Conservation (phyloP, 1,140 invertebrate species). For the Zaprionus ghesquierei region DNA sequence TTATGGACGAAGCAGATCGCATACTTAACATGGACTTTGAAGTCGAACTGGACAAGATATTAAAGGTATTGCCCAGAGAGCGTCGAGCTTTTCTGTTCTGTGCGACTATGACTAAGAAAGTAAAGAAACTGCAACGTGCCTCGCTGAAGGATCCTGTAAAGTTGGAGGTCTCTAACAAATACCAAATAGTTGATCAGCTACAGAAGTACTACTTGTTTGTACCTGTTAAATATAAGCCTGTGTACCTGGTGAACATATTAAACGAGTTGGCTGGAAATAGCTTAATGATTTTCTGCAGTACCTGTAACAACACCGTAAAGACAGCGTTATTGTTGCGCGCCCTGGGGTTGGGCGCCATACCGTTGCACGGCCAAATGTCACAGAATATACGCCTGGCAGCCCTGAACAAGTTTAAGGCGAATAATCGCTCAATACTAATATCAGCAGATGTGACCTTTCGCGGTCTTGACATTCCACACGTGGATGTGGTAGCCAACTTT, state of each 20-base stretch:
- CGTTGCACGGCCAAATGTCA: constrained; percentile 98
- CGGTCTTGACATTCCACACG: constrained; percentile 98
- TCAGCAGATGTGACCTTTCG: constrained; percentile 99
- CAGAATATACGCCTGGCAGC: constrained; percentile 96
- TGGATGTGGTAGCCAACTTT: constrained; percentile 98
- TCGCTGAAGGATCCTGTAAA: constrained; percentile 96
- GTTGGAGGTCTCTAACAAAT: constrained; percentile 98
- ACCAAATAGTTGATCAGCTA: constrained; percentile 98
- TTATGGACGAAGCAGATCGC: constrained; percentile 98
- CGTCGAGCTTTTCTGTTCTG: constrained; percentile 95
- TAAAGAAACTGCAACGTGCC: constrained; percentile 97
- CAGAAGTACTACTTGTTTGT: constrained; percentile 98
- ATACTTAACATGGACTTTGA: constrained; percentile 99
- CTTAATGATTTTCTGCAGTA: constrained; percentile 98
- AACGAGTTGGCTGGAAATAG: constrained; percentile 98
- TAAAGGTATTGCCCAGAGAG: constrained; percentile 95
- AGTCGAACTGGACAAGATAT: constrained; percentile 97
- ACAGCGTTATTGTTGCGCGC: constrained; percentile 94
- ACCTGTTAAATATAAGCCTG: constrained; percentile 98
- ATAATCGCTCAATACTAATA: constrained; percentile 93
- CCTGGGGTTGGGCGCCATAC: constrained; percentile 95
- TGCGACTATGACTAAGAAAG: constrained; percentile 99
- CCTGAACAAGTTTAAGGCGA: constrained; percentile 96
- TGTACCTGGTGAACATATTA: constrained; percentile 97
- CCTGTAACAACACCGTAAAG: constrained; percentile 95